Evolutionary conservation across 2,113 vertebrate genomes (phyloP), one percentile per base, ranked within the genome.

Genomic region (Tringa solitaria): DNA sequence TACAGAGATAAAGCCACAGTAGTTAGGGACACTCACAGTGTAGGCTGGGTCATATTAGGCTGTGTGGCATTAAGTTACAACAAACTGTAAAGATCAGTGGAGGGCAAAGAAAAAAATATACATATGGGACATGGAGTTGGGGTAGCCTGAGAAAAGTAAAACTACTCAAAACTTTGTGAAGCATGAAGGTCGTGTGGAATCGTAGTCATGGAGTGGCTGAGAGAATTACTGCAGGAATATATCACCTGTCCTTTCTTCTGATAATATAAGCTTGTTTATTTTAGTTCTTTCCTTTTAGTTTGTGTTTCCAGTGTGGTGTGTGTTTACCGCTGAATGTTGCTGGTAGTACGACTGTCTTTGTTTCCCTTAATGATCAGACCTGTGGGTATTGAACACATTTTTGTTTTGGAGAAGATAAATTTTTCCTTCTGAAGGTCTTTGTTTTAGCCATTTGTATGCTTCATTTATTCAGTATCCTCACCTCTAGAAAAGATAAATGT

Each of bases 51-150:
- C 8, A 2, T 64, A 2, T 59, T 74, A 28, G 56, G 19, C 37
- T 85, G 12, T 48, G 19, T 63, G 32, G 41, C n/a, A 39, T 73
- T 81, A 54, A 67, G 9, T 80, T 85, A 32, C 19, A 63, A 24
- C 22, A 57, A 70, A 39, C 23, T 60, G 1, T 48, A 73, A 69
- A 91, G 50, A 32, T 78, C 54, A 48, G 10, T 28, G 48, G 61
- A 90, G 9, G 30, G 9, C 41, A 73, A 41, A 86, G 37, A 20
- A n/a, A 57, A 33, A 43, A n/a, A n/a, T n/a, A 54, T 13, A 19
- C 0, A 2, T 59, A 22, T 9, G 16, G 24, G n/a, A 30, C 5
- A 0, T 57, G 20, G 48, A 23, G 19, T 4, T 5, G 17, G 17
- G 12, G 6, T 68, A 78, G 45, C 43, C 60, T 93, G 70, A 64